Base-by-base conservation (phyloP, 2,888 invertebrate genomes). In the Hololepta plana region DNA sequence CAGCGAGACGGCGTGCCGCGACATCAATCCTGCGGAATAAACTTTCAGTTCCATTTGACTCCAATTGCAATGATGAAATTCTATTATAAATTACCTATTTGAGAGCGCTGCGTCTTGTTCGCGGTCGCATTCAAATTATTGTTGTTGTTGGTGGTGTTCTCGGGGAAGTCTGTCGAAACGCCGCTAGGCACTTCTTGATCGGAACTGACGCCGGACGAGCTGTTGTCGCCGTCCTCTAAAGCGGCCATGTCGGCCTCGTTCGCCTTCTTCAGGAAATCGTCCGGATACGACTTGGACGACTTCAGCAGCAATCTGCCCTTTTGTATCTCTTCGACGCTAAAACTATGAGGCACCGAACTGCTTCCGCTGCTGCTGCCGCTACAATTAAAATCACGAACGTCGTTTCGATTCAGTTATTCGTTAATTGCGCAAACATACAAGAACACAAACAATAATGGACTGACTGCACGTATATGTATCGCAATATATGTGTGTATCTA, bases 301-400 rank as follows among this genome's bases (percentile, higher is more conserved):
- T 82, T 84, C 31, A 88, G 60, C 42, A 80, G 72, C 14, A 77
- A 79, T 37, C 82, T 65, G 35, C 82, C 80, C 52, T 81, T 82
- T 49, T 84, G 82, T 28, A 85, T 84, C 55, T 85, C 85, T 51
- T 85, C 84, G 31, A 82, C 84, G 27, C 80, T 81, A 55, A 84
- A 74, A 34, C 82, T 82, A 48, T 81, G 84, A 31, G 81, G 77
- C 53, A 81, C 65, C 8, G 80, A 79, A 31, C 74, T 67, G 12
- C 75, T 76, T 2, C 74, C 73, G 6, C 56, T 54, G 12, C 73
- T 68, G 42, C 72, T 73, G 52, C 75, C 75, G 17, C 33, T 33
- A 53, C n/a, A 55, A 56, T n/a, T n/a, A n/a, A n/a, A n/a, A n/a
- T n/a, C n/a, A n/a, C 4, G 15, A 24, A 24, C 9, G n/a, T n/a